Conservation (phyloP, 23 tunicate species). For the Clavelina lepadiformis region DNA sequence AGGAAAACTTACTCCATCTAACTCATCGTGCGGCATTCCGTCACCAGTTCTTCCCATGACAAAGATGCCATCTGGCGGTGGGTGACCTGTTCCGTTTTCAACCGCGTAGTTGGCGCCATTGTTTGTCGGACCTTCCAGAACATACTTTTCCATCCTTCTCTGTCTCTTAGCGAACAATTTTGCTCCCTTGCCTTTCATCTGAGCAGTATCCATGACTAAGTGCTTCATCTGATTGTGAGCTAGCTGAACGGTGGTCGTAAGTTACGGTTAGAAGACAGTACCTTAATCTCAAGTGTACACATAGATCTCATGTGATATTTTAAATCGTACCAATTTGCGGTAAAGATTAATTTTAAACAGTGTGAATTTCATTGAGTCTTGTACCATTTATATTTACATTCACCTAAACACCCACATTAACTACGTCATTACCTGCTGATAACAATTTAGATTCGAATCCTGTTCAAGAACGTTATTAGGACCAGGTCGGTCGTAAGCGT, state of each 20-base stretch:
- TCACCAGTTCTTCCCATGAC: too few species aligned
- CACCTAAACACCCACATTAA: too few species aligned
- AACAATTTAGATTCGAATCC: conserved; percentile 7
- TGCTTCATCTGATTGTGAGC: conserved; percentile 33
- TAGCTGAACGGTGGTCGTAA: conserved; percentile 10
- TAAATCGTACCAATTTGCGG: too few species aligned
- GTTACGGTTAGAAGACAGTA: neutral
- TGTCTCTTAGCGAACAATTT: conserved; percentile 74
- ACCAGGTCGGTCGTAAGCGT: conserved; percentile 57
- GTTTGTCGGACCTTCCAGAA: conserved; percentile 29
- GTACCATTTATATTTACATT: too few species aligned
- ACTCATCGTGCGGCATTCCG: neutral
- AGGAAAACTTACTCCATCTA: conserved; percentile 5
- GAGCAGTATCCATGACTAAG: conserved; percentile 44
- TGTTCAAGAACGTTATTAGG: conserved; percentile 36
- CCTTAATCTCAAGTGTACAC: too few species aligned
- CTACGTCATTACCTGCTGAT: conserved; percentile 47
- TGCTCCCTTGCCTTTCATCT: conserved; percentile 89
- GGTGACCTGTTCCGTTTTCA: neutral
- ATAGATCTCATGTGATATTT: too few species aligned
- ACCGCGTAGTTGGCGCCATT: neutral
- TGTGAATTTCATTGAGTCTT: too few species aligned
- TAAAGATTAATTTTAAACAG: too few species aligned
- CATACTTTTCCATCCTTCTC: conserved; percentile 77
- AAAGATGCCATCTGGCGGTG: too few species aligned